phyloP scores from a whole-genome alignment of 2,113 vertebrate genomes.

The Okapia johnstoni region DNA sequence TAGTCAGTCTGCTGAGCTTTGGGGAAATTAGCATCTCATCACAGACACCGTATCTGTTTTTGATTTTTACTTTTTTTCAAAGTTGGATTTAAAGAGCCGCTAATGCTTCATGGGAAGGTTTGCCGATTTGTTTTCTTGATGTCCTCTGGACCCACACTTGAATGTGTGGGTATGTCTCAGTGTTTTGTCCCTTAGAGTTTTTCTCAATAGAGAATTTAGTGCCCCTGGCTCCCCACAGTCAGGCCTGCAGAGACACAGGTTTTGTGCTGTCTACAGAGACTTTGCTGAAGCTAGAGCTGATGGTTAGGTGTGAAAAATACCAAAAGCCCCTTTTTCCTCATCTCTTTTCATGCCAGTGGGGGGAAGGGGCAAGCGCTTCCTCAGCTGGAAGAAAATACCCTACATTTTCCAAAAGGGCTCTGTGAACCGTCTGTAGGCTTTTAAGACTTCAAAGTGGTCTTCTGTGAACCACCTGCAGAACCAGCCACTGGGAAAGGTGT shows the following conservation, averaged over 20 bases:
- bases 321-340: background rate
- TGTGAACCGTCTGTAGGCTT: background rate
- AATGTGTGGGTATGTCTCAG: background rate
- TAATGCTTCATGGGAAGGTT: background rate
- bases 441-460: background rate
- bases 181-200: background rate
- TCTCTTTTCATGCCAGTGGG: background rate
- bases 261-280: background rate
- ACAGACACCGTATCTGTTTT: background rate
- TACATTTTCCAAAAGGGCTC: background rate
- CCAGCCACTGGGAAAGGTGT: background rate
- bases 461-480: background rate
- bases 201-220: background rate
- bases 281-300: background rate
- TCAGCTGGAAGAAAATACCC: background rate
- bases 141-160: background rate
- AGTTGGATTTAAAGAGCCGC: conserved; percentile 27
- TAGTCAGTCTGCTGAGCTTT: background rate
- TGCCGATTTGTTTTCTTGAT: background rate
- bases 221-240: background rate
- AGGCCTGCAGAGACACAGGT: background rate
- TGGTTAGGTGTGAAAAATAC: background rate
- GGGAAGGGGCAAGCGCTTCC: background rate
- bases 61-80: background rate
- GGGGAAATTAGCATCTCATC: background rate